Evolutionary conservation across 2,797 vertebrate species (phyloP).

Genomic region (Anguilla pacifica): DNA sequence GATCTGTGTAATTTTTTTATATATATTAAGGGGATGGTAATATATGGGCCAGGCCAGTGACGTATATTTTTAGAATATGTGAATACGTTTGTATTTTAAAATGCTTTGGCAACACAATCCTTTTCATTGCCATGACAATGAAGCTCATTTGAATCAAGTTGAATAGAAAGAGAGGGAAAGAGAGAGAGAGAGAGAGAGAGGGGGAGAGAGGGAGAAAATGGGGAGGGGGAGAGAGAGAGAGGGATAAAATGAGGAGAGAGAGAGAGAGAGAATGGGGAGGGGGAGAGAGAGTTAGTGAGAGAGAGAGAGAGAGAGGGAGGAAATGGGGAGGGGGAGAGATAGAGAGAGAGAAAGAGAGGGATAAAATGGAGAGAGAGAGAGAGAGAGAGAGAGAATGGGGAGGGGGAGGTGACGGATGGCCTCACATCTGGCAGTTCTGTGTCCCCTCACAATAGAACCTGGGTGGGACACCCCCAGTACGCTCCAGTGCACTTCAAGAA

Average conservation of each 20-base stretch:
- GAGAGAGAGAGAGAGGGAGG: neutral
- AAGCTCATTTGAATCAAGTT: neutral
- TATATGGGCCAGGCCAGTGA: neutral
- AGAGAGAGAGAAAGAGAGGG: neutral
- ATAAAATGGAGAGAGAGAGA: neutral
- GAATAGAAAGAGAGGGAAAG: neutral
- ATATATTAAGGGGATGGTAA: neutral
- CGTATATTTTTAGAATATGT: neutral
- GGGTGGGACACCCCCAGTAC: constrained; percentile 70
- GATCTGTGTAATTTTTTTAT: neutral
- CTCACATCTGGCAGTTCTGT: constrained; percentile 74
- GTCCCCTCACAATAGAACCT: constrained; percentile 74
- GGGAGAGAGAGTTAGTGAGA: neutral
- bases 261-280: neutral
- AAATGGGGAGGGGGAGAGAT: neutral
- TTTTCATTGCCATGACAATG: neutral
- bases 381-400: neutral
- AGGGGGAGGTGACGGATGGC: constrained; percentile 59
- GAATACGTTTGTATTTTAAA: neutral
- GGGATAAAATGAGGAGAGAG: neutral
- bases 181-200: neutral
- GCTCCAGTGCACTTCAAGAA: constrained; percentile 76
- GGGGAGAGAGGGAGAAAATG: neutral
- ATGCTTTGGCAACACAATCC: constrained; percentile 2
- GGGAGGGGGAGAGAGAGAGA: neutral